Base-by-base conservation (phyloP, 2,113 vertebrate species). In the Redunca redunca region DNA sequence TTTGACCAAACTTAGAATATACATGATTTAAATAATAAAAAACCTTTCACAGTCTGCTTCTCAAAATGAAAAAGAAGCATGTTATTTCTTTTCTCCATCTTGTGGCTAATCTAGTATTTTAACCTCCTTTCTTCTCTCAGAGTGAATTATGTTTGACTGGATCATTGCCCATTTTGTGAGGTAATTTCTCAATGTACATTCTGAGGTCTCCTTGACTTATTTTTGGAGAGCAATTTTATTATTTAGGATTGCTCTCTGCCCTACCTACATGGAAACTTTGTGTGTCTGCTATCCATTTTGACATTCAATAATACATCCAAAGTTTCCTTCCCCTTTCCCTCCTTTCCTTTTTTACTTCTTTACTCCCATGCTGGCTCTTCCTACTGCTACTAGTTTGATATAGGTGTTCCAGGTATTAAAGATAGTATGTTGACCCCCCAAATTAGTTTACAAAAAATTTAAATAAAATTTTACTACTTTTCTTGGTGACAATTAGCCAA, bases 131-230 rank as follows among this genome's bases (percentile, higher is more conserved):
- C 57, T 92, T 80, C 57, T 71, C 52, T 87, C 78, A 95, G 71
- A 78, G 33, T 97, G 53, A 98, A 97, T 98, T 98, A 98, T 98
- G 95, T 71, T 98, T 97, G 90, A 88, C 92, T 99, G 98, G 98
- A 96, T 95, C 82, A 94, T 86, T 98, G 97, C 98, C 98, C 46
- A 43, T 96, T 98, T 98, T 98, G 97, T 98, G 96, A 97, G 92
- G 98, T 97, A 95, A 97, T 98, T 98, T 98, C 97, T 99, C 97
- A 96, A 23, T 95, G 95, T 80, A 89, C 85, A 95, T 98, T 96
- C 97, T 98, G 88, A 98, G 95, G 89, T 98, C 81, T 98, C 96
- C 97, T 98, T 98, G 97, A 98, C 95, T 98, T 84, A 95, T 85
- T 98, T 97, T 96, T 95, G 90, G 96, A 97, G 95, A 92, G 0